Conservation (phyloP, 2,797 vertebrate species). For the Trematomus bernacchii region DNA sequence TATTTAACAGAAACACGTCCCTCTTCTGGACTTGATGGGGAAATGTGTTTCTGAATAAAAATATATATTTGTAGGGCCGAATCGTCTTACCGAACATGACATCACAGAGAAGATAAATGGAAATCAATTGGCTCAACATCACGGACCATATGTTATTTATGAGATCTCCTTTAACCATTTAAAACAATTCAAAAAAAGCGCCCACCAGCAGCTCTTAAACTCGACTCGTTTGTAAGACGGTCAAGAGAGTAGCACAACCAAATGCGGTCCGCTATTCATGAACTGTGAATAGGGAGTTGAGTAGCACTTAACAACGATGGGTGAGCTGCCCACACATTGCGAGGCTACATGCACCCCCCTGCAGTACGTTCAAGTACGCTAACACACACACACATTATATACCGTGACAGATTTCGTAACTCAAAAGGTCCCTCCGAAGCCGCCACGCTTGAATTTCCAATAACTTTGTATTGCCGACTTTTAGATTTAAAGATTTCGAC, state of each 20-base stretch:
- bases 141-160: slow-evolving; percentile 4
- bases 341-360: slow-evolving; percentile 39
- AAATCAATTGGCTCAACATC: background rate
- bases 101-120: background rate
- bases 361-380: slow-evolving; percentile 19
- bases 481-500: slow-evolving; percentile 54
- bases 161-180: slow-evolving; percentile 19
- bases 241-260: slow-evolving; percentile 28
- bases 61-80: background rate
- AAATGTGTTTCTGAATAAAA: background rate
- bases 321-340: slow-evolving; percentile 51
- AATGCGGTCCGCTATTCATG: slow-evolving; percentile 50
- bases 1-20: slow-evolving; percentile 10
- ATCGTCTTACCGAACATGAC: background rate
- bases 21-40: slow-evolving; percentile 7
- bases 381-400: slow-evolving; percentile 1
- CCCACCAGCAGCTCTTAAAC: slow-evolving; percentile 31
- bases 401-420: slow-evolving; percentile 23
- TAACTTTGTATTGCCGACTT: slow-evolving; percentile 61
- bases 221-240: slow-evolving; percentile 25
- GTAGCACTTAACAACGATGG: slow-evolving; percentile 60
- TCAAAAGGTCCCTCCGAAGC: background rate
- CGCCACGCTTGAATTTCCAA: slow-evolving; percentile 4
- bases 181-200: slow-evolving; percentile 19
- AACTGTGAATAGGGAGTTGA: slow-evolving; percentile 59